Evolutionary conservation across 2,888 invertebrate species (phyloP), one percentile per base, ranked within the genome.

Genomic region (Drosophila putrida): DNA sequence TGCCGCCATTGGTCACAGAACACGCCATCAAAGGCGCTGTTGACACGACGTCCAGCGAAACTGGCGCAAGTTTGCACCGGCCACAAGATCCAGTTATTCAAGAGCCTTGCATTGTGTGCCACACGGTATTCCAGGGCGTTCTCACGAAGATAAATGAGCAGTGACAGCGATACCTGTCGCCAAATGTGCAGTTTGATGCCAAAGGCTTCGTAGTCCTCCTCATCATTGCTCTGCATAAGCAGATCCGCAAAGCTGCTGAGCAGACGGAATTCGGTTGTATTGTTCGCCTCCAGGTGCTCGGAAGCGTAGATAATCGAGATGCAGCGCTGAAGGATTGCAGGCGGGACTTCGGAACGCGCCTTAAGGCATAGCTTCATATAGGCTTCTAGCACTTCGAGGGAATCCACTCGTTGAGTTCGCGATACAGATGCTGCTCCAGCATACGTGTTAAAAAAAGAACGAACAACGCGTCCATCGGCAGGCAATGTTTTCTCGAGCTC

Each of bases 21-120:
- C 11, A 50, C 20, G 8, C 70, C 68, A 61, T 90, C 90, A 8
- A 91, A 89, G 11, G 54, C 53, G 35, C 78, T 75, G 46, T 59
- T 65, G 2, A 60, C 54, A 35, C 83, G 76, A 0, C 82, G 76
- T 0, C 83, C 88, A 0, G 88, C 86, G 58, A 91, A 90, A 10
- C 82, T 80, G 20, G 80, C 75, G 36, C 77, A 82, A 0, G 80
- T 73, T 10, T 90, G 86, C 8, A 92, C 51, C 0, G 92, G 92
- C 92, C 92, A 92, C 3, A 91, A 28, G 0, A 91, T 77, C 91
- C 91, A 92, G 0, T 75, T 73, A 50, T 90, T 90, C 54, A 92
- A 20, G 9, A 90, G 46, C 4, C 50, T 36, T 0, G 88, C 82
- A 71, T 82, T 83, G 13, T 83, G 77, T 1, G 75, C 74, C 28